Evolutionary conservation across 2,888 invertebrate genomes (phyloP).

Genomic region (Sminthurides aquaticus): DNA sequence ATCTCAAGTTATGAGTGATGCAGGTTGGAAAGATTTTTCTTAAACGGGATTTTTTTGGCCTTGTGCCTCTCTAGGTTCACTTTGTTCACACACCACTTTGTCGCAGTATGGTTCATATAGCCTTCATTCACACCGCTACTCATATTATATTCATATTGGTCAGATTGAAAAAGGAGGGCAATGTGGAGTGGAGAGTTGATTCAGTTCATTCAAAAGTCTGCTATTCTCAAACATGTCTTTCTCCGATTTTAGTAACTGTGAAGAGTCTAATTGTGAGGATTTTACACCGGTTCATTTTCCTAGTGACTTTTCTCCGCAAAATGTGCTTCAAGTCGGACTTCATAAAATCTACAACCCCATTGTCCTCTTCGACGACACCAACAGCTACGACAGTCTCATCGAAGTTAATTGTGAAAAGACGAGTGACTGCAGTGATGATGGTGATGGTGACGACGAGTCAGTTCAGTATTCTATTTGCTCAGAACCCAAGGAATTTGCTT

Average conservation of each 20-base stretch:
- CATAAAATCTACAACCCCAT: slow-evolving; percentile 1
- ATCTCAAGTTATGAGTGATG: neutral
- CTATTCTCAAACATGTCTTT: slow-evolving; percentile 5
- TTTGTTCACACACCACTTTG: neutral
- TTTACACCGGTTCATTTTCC: neutral
- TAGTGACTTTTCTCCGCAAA: neutral
- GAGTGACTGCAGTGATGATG: neutral
- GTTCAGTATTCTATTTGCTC: slow-evolving; percentile 5
- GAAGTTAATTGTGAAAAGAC: slow-evolving; percentile 4
- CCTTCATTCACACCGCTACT: neutral
- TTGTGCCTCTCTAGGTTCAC: neutral
- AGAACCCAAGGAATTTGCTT: neutral
- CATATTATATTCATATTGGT: neutral
- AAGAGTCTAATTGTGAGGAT: slow-evolving; percentile 4
- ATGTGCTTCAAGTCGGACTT: slow-evolving; percentile 1
- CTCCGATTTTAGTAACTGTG: slow-evolving; percentile 4
- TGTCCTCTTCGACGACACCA: slow-evolving; percentile 1
- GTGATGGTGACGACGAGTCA: slow-evolving; percentile 1
- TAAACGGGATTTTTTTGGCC: neutral
- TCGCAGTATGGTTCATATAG: neutral
- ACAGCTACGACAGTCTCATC: slow-evolving; percentile 2
- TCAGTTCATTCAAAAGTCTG: neutral
- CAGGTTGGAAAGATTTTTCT: neutral
- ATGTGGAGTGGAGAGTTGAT: slow-evolving; percentile 3
- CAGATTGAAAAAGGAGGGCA: neutral